phyloP scores from a whole-genome alignment of 1,140 invertebrate genomes.

The Bicyclus anynana region DNA sequence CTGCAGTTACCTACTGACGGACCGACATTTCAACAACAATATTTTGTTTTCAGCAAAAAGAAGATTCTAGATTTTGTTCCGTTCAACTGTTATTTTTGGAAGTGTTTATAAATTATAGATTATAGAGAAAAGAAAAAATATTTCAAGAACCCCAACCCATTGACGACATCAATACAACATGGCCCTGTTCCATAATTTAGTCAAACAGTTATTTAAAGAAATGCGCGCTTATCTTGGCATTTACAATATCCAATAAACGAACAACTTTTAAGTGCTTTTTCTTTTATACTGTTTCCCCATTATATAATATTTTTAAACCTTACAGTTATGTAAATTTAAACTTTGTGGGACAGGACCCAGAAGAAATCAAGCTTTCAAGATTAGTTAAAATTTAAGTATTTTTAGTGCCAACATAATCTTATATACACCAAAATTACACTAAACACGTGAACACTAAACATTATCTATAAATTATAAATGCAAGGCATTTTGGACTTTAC shows the following conservation, averaged over 20 bases:
- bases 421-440: neutral
- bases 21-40: conserved; percentile 1
- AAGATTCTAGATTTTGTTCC: neutral
- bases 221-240: neutral
- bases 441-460: neutral
- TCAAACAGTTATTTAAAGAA: neutral
- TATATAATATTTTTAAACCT: neutral
- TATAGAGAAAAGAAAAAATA: neutral
- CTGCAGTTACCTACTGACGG: neutral
- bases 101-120: neutral
- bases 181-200: neutral
- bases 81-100: neutral
- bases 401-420: conserved; percentile 14
- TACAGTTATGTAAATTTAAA: neutral
- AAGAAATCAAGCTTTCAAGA: neutral
- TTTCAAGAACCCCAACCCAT: neutral
- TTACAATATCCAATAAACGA: too few species aligned
- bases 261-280: neutral
- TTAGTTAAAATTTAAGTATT: neutral
- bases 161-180: neutral
- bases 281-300: neutral
- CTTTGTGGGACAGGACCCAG: neutral
- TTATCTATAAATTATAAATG: neutral
- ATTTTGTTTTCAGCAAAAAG: neutral
- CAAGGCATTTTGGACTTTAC: neutral